Evolutionary conservation across 2,888 invertebrate genomes (phyloP).

Genomic region (Crossocerus cetratus): DNA sequence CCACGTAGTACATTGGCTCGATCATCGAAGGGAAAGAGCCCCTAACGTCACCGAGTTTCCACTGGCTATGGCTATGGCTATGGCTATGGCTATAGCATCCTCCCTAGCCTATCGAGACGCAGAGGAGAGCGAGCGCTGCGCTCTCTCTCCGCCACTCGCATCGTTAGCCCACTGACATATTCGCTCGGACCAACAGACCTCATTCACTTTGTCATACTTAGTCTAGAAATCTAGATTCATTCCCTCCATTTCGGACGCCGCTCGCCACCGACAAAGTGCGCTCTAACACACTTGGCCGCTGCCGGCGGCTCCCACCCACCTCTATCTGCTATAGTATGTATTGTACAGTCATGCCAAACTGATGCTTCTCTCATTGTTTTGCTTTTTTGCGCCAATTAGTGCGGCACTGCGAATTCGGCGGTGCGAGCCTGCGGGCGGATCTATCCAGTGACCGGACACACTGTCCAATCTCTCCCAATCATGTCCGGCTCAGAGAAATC

Average conservation of each 20-base stretch:
- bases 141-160: too few species aligned
- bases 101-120: too few species aligned
- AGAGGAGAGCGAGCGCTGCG: too few species aligned
- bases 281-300: constrained; percentile 52
- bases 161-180: too few species aligned
- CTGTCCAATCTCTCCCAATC: background rate
- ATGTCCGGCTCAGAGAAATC: background rate
- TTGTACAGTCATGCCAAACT: constrained; percentile 76
- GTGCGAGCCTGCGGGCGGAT: constrained; percentile 58
- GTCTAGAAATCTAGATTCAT: too few species aligned
- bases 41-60: too few species aligned
- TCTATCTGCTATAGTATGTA: too few species aligned
- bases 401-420: constrained; percentile 68
- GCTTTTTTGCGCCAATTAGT: constrained; percentile 69
- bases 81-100: too few species aligned
- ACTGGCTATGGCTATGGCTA: too few species aligned
- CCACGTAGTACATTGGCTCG: constrained; percentile 57
- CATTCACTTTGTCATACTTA: too few species aligned
- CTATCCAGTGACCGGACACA: constrained; percentile 41
- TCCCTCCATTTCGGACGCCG: background rate
- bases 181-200: too few species aligned
- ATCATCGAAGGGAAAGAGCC: too few species aligned
- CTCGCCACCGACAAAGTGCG: constrained; percentile 9
- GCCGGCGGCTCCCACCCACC: constrained; percentile 60
- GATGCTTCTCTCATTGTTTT: constrained; percentile 63